These are phyloP conservation scores for Phrynocephalus forsythii DNA, from an alignment of 2,797 vertebrate species.

Conservation along the genomic window DNA sequence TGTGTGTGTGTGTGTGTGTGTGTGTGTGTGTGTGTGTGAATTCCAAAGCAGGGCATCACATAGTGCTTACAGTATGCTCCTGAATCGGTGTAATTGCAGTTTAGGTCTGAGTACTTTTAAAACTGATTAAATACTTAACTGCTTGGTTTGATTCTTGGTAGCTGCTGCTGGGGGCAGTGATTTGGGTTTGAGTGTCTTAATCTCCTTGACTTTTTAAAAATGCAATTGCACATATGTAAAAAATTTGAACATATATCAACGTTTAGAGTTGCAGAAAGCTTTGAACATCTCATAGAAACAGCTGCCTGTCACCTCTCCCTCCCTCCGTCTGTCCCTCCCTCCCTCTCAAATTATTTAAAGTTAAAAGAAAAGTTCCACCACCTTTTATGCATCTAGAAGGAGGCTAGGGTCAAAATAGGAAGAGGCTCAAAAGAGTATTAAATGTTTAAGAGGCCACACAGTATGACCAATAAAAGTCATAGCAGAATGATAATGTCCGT, in stretches of 20 bases:
- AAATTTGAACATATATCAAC: neutral
- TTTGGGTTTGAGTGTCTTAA: neutral
- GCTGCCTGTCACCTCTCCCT: neutral
- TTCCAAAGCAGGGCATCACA: neutral
- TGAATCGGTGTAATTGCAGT: neutral
- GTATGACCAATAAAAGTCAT: no score
- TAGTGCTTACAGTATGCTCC: neutral
- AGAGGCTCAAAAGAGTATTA: no score
- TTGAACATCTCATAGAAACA: neutral
- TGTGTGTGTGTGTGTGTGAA: no score
- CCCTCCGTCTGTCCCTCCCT: no score
- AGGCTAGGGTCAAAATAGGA: no score
- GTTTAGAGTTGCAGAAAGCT: neutral
- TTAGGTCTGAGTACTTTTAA: neutral
- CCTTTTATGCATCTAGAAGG: neutral
- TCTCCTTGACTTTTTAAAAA: neutral
- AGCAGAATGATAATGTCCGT: no score
- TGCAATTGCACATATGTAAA: neutral
- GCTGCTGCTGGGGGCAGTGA: neutral
- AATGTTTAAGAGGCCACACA: no score
- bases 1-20: no score
- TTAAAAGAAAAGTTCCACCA: neutral
- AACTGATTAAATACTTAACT: neutral
- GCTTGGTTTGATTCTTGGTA: neutral
- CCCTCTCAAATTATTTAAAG: neutral